Percentiles rank a stretch among this genome's conserved stretches.
Evolutionary conservation across 2,888 invertebrate genomes (phyloP).

Genomic region (Gymnoscelis rufifasciata): DNA sequence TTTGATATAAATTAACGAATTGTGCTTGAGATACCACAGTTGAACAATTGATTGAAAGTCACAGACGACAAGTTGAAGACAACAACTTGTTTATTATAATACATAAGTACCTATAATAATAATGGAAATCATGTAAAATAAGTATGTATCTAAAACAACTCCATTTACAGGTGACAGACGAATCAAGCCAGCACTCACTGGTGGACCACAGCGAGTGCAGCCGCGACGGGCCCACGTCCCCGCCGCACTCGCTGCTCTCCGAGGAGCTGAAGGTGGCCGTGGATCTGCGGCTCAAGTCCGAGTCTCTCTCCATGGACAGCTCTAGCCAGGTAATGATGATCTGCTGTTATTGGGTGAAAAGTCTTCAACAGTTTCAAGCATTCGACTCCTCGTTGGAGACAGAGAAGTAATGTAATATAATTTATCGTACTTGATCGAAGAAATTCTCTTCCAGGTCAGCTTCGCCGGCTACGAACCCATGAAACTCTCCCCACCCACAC

Average conservation of each 20-base stretch:
- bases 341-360: neutral
- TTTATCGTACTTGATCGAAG: neutral
- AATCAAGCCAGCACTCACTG: constrained; percentile 83
- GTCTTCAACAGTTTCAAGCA: too few species aligned
- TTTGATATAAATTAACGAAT: too few species aligned
- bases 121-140: too few species aligned
- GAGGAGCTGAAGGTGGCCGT: constrained; percentile 81
- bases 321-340: constrained; percentile 23
- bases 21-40: too few species aligned
- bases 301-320: constrained; percentile 36
- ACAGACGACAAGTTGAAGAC: too few species aligned
- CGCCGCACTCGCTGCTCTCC: constrained; percentile 33
- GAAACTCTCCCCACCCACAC: constrained; percentile 75
- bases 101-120: too few species aligned
- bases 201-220: constrained; percentile 55
- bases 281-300: constrained; percentile 84
- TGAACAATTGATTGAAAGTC: too few species aligned
- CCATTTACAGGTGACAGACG: constrained; percentile 80
- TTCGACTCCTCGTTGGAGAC: too few species aligned
- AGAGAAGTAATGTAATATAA: neutral
- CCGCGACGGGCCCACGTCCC: constrained; percentile 43
- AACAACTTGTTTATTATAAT: too few species aligned
- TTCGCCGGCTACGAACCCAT: constrained; percentile 69
- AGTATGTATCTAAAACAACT: too few species aligned
- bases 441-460: constrained; percentile 43